Conservation (phyloP, 2,797 vertebrate species). For the Margarornis squamiger region DNA sequence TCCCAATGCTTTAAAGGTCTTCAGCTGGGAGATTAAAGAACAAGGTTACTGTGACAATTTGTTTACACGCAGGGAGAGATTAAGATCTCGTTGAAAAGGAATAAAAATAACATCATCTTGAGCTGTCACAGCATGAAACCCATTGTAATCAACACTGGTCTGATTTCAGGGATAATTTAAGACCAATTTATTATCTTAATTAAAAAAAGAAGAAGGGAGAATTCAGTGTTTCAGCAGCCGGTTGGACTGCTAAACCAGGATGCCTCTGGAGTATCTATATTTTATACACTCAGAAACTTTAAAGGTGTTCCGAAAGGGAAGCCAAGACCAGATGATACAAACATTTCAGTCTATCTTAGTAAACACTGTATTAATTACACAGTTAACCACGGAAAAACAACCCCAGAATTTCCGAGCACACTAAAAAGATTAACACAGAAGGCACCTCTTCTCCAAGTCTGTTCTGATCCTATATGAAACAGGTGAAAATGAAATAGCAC, state of each 20-base stretch:
- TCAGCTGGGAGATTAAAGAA: constrained; percentile 83
- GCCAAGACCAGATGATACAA: neutral
- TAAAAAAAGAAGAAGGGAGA: constrained; percentile 83
- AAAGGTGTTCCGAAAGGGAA: constrained; percentile 22
- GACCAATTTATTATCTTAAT: constrained; percentile 99
- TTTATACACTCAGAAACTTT: constrained; percentile 24
- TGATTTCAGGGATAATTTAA: constrained; percentile 99
- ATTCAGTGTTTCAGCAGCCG: constrained; percentile 71
- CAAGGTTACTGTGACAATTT: constrained; percentile 86
- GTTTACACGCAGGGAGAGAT: constrained; percentile 88
- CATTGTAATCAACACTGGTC: constrained; percentile 98
- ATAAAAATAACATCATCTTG: constrained; percentile 85
- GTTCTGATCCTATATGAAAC: neutral
- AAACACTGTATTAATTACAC: neutral
- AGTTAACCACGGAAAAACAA: neutral
- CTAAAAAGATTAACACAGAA: neutral
- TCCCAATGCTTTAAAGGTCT: constrained; percentile 84
- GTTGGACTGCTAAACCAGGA: constrained; percentile 51
- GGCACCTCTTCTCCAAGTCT: neutral
- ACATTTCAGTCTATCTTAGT: neutral
- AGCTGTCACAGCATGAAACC: constrained; percentile 92
- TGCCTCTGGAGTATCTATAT: constrained; percentile 40
- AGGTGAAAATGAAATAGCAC: neutral
- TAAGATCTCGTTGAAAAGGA: constrained; percentile 89
- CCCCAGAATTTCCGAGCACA: neutral